Conservation (phyloP, 2,797 vertebrate species). For the Oreortyx pictus region DNA sequence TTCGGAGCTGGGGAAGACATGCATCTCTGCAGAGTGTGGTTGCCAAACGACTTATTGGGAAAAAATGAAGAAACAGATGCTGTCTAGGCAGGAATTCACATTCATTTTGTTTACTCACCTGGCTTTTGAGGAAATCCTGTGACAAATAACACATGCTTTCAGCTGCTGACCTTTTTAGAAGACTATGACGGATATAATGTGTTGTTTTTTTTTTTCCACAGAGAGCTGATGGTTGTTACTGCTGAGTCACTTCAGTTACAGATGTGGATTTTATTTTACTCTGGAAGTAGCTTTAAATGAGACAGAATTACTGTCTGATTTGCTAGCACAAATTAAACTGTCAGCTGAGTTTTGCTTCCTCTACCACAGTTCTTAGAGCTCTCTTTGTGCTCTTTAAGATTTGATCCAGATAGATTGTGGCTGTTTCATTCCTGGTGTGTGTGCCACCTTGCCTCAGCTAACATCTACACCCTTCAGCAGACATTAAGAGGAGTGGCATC, state of each 20-base stretch:
- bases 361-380: background rate
- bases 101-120: conserved; percentile 27
- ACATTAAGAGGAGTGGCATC: background rate
- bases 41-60: background rate
- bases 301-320: background rate
- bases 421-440: background rate
- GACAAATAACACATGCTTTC: background rate
- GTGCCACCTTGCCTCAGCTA: background rate
- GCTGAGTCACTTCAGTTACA: background rate
- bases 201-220: background rate
- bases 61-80: background rate
- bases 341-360: background rate
- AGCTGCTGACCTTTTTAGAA: background rate
- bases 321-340: background rate
- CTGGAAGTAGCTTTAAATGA: background rate
- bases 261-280: background rate
- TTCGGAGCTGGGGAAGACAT: fast-evolving
- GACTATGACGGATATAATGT: background rate
- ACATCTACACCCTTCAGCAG: background rate
- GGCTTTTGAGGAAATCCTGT: background rate
- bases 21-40: fast-evolving
- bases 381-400: background rate
- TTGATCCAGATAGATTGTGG: background rate
- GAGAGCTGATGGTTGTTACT: background rate
- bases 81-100: background rate